A percentile compares a stretch with the other conserved stretches of the same genome.
Conservation (phyloP, 2,888 invertebrate species). For the Rotaria socialis region DNA sequence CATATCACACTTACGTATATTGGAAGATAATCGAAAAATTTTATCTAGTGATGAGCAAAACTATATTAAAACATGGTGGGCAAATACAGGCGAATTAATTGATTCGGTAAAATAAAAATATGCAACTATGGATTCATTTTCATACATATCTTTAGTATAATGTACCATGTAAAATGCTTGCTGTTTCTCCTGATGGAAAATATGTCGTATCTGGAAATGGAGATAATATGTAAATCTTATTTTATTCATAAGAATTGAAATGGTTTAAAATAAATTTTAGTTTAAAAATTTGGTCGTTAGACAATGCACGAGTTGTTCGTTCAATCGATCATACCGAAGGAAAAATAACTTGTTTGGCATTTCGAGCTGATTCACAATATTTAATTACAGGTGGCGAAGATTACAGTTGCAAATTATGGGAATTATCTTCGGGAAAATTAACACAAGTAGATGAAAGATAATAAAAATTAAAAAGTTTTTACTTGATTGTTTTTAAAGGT, state of each 20-base stretch:
- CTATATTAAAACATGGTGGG: conserved; percentile 74
- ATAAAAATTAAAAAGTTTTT: background rate
- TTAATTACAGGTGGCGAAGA: conserved; percentile 66
- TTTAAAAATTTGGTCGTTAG: conserved; percentile 52
- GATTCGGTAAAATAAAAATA: conserved; percentile 52
- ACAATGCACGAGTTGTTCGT: conserved; percentile 61
- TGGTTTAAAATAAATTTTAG: background rate
- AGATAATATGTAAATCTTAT: conserved; percentile 54
- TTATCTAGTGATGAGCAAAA: conserved; percentile 75
- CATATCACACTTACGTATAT: conserved; percentile 70
- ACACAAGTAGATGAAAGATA: conserved; percentile 68
- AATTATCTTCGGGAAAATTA: conserved; percentile 77
- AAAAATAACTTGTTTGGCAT: conserved; percentile 52
- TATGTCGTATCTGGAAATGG: conserved; percentile 61
- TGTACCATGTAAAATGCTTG: conserved; percentile 65
- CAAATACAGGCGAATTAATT: conserved; percentile 73
- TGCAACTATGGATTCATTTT: background rate
- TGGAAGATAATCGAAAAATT: conserved; percentile 75
- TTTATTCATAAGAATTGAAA: background rate
- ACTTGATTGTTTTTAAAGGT: conserved; percentile 61
- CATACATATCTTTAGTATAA: background rate
- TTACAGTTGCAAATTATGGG: conserved; percentile 88
- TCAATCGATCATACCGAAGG: conserved; percentile 61
- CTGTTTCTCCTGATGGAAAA: conserved; percentile 67
- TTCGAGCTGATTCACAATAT: conserved; percentile 51